These are phyloP conservation scores for Thunnus albacares DNA, from an alignment of 2,797 vertebrate genomes.

Conservation along the genomic window DNA sequence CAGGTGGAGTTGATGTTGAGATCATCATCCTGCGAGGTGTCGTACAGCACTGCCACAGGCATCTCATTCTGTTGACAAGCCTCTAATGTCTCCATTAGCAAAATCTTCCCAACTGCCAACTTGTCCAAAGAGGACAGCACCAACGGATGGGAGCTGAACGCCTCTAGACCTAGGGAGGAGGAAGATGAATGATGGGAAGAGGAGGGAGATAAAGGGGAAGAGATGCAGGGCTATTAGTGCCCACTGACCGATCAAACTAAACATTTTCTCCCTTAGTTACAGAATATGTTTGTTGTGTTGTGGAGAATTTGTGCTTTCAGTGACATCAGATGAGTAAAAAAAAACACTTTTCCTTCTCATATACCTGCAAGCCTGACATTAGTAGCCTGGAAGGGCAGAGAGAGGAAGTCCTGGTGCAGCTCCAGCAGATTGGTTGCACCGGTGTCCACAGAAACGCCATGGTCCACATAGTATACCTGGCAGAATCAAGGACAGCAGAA, in stretches of 20 bases:
- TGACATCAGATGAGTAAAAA: background rate
- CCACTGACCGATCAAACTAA: background rate
- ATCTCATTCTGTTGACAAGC: conserved; percentile 73
- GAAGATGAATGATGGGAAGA: background rate
- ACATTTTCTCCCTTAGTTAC: background rate
- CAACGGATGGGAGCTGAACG: conserved; percentile 86
- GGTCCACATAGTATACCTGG: conserved; percentile 93
- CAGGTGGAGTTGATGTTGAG: conserved; percentile 93
- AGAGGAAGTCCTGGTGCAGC: conserved; percentile 87
- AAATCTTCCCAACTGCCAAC: conserved; percentile 89
- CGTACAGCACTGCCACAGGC: conserved; percentile 91
- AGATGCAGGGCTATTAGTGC: background rate
- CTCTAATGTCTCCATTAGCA: conserved; percentile 92
- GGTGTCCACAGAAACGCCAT: conserved; percentile 91
- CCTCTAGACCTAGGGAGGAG: conserved; percentile 88
- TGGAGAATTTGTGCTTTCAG: background rate
- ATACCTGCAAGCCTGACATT: conserved; percentile 95
- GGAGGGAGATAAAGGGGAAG: background rate
- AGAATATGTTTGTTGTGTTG: background rate
- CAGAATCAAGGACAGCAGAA: conserved; percentile 23
- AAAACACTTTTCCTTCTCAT: background rate
- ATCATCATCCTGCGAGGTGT: conserved; percentile 94
- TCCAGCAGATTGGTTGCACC: conserved; percentile 84
- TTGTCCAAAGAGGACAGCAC: conserved; percentile 89
- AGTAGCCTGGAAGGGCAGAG: conserved; percentile 92